A percentile compares a stretch with the other conserved stretches of the same genome.
Evolutionary conservation across 2,888 invertebrate species (phyloP).

Genomic region (Mesorhabditis sp.): DNA sequence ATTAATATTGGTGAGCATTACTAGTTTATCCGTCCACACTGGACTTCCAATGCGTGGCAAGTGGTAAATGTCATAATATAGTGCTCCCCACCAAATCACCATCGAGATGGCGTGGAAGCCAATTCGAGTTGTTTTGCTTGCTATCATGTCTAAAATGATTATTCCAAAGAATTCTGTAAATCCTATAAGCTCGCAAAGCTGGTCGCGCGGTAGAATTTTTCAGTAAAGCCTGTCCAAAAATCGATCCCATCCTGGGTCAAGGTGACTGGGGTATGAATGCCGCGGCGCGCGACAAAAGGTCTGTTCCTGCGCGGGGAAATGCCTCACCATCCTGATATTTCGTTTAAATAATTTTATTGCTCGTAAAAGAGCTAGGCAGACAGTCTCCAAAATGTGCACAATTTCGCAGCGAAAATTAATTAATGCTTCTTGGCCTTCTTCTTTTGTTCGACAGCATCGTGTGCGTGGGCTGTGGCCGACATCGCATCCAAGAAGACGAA

Average conservation of each 20-base stretch:
- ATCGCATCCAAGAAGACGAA: slow-evolving; percentile 4
- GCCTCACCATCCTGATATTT: too few species aligned
- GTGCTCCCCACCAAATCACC: slow-evolving; percentile 34
- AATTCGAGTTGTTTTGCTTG: too few species aligned
- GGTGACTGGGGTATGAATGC: too few species aligned
- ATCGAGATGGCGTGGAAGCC: slow-evolving; percentile 18
- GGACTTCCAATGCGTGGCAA: slow-evolving; percentile 44
- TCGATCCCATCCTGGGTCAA: too few species aligned
- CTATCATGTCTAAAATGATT: too few species aligned
- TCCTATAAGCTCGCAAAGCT: too few species aligned
- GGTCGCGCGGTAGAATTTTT: too few species aligned
- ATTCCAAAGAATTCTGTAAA: too few species aligned
- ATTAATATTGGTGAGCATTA: slow-evolving; percentile 56
- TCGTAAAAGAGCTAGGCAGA: slow-evolving; percentile 15
- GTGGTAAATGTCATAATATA: slow-evolving; percentile 44
- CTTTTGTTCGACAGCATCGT: background rate
- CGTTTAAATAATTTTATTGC: slow-evolving; percentile 12
- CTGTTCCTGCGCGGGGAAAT: too few species aligned
- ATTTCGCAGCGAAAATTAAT: background rate
- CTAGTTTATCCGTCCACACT: slow-evolving; percentile 50
- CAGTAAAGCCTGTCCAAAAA: too few species aligned
- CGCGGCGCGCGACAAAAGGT: too few species aligned
- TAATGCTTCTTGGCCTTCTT: background rate
- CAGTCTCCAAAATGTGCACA: background rate
- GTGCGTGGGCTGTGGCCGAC: background rate